Evolutionary conservation across 2,888 invertebrate species (phyloP).

Genomic region (Leptopilina drosophilae): DNA sequence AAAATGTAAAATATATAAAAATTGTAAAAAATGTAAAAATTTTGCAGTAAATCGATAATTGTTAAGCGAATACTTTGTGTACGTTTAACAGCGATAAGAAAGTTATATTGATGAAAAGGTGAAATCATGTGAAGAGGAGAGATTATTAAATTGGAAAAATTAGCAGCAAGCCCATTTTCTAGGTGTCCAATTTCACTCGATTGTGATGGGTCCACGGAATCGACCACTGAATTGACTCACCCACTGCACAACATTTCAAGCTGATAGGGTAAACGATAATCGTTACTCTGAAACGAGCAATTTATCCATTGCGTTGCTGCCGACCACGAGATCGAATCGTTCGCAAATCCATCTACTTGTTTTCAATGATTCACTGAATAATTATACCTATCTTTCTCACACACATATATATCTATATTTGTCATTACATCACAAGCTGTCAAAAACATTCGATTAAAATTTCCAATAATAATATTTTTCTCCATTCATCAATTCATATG

Average conservation of each 20-base stretch:
- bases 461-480: background rate
- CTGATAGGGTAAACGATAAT: conserved; percentile 39
- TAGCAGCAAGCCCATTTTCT: background rate
- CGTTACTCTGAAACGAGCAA: conserved; percentile 37
- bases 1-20: no score
- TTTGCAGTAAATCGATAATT: no score
- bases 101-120: background rate
- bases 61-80: no score
- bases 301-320: conserved; percentile 38
- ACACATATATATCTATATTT: background rate
- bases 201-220: conserved; percentile 25
- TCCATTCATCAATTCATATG: background rate
- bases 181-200: conserved; percentile 21
- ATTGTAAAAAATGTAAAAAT: no score
- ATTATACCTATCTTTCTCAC: background rate
- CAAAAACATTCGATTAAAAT: background rate
- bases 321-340: conserved; percentile 39
- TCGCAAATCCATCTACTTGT: conserved; percentile 38
- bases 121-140: background rate
- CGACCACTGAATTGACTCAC: conserved; percentile 35
- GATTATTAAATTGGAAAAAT: conserved; percentile 21
- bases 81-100: no score
- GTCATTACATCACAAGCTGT: conserved; percentile 25
- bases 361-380: conserved; percentile 37
- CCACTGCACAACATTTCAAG: conserved; percentile 31